Percentiles rank a stretch among this genome's conserved stretches.
These are phyloP conservation scores for Procavia capensis DNA, from an alignment of 2,113 vertebrate genomes.

Conservation along the genomic window DNA sequence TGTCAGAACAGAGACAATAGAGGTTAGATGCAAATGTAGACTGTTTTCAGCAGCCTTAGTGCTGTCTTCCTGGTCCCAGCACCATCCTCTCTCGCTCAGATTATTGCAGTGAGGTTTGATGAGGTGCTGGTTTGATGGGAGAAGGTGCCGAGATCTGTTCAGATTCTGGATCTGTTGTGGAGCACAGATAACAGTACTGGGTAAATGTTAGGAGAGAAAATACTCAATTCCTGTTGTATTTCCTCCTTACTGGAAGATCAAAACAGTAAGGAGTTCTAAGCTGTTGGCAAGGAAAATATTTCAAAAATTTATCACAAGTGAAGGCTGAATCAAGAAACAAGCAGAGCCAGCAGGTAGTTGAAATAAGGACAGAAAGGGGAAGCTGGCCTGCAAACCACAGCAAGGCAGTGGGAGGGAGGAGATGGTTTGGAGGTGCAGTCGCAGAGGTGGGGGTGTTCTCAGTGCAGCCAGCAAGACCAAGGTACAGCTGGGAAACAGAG, in stretches of 20 bases:
- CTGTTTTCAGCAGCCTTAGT: not conserved
- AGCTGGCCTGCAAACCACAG: not conserved
- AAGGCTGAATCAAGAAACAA: not conserved
- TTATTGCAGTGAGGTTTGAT: fast-evolving
- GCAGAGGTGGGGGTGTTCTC: not conserved
- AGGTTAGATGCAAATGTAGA: slow-evolving; percentile 2
- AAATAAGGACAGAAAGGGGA: not conserved
- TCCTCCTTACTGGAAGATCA: not conserved
- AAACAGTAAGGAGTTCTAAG: not conserved
- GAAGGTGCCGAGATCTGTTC: not conserved
- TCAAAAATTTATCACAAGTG: not conserved
- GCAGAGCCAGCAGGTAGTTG: no score
- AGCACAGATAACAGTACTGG: not conserved
- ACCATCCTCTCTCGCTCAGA: not conserved
- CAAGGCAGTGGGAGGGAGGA: no score
- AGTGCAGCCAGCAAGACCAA: fast-evolving
- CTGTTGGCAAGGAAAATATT: not conserved
- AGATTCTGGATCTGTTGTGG: not conserved
- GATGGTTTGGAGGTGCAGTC: not conserved
- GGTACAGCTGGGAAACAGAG: not conserved
- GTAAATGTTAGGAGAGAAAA: not conserved
- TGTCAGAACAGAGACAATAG: slow-evolving; percentile 55
- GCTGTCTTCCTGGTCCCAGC: not conserved
- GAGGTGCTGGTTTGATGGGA: not conserved
- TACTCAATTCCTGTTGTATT: not conserved